Conservation (phyloP, 2,888 invertebrate species). For the Drosophila barbarae region DNA sequence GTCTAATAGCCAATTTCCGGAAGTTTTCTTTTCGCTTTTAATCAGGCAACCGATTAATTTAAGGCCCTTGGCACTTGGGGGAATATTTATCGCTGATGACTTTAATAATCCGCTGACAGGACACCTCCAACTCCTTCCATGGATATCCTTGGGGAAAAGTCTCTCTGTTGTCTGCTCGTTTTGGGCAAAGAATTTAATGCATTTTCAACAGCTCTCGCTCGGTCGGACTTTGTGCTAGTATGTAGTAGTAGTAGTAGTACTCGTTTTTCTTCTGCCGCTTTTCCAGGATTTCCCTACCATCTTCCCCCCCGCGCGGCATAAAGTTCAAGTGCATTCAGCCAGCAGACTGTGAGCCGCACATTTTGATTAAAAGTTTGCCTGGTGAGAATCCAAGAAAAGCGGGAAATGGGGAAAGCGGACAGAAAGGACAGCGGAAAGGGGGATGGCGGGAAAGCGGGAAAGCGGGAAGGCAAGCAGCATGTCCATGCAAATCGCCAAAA, state of each 20-base stretch:
- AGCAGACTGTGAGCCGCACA: constrained; percentile 53
- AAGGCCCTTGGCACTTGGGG: constrained; percentile 1
- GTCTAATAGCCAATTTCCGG: background rate
- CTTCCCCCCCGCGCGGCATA: background rate
- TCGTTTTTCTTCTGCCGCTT: constrained; percentile 10
- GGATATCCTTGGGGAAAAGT: constrained; percentile 1
- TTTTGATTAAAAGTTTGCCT: constrained; percentile 65
- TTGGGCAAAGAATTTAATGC: constrained; percentile 39
- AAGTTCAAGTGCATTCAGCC: constrained; percentile 50
- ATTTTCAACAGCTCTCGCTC: constrained; percentile 43
- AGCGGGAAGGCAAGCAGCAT: constrained; percentile 12
- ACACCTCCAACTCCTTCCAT: background rate
- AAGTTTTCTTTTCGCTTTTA: constrained; percentile 8
- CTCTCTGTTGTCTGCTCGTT: constrained; percentile 31
- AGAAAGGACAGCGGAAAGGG: background rate
- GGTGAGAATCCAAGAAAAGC: constrained; percentile 24
- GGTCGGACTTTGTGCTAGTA: constrained; percentile 35
- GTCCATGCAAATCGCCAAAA: constrained; percentile 47
- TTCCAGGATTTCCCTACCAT: background rate
- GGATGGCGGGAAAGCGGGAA: background rate
- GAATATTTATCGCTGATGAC: constrained; percentile 27
- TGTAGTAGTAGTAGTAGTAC: background rate
- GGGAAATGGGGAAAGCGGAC: constrained; percentile 3
- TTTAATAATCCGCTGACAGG: constrained; percentile 33
- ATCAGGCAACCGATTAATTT: constrained; percentile 11